Conservation (phyloP, 2,888 invertebrate species). For the Drosophila sordidula region DNA sequence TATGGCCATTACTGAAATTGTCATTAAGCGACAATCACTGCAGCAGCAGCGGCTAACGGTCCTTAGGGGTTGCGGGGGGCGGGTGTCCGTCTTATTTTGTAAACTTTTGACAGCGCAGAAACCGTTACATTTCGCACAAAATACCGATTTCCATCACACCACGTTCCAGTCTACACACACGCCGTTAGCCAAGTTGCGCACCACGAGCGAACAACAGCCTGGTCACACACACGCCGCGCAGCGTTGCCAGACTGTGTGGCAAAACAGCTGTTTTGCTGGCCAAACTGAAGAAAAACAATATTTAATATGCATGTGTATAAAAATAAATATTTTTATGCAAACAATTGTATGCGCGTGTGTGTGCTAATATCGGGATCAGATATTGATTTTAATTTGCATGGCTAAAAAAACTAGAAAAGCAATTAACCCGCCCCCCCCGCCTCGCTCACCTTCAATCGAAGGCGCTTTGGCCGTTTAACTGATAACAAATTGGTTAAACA, state of each 20-base stretch:
- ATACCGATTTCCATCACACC: conserved; percentile 3
- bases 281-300: too few relatives aligned
- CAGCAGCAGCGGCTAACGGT: background rate
- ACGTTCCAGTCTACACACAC: conserved; percentile 20
- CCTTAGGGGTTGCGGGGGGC: background rate
- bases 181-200: conserved; percentile 23
- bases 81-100: background rate
- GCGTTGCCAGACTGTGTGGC: conserved; percentile 19
- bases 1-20: conserved; percentile 41
- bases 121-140: conserved; percentile 33
- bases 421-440: background rate
- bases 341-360: background rate
- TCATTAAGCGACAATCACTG: conserved; percentile 18
- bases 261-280: conserved; percentile 23
- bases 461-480: conserved; percentile 1
- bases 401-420: background rate
- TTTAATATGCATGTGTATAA: background rate
- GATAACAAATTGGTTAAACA: conserved; percentile 36
- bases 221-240: background rate
- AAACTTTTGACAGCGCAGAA: conserved; percentile 5
- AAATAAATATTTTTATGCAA: conserved; percentile 4
- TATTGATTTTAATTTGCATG: conserved; percentile 35
- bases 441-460: background rate
- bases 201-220: background rate
- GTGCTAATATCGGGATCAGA: conserved; percentile 6